Evolutionary conservation across 2,113 vertebrate species (phyloP).

Genomic region (Scortum barcoo): DNA sequence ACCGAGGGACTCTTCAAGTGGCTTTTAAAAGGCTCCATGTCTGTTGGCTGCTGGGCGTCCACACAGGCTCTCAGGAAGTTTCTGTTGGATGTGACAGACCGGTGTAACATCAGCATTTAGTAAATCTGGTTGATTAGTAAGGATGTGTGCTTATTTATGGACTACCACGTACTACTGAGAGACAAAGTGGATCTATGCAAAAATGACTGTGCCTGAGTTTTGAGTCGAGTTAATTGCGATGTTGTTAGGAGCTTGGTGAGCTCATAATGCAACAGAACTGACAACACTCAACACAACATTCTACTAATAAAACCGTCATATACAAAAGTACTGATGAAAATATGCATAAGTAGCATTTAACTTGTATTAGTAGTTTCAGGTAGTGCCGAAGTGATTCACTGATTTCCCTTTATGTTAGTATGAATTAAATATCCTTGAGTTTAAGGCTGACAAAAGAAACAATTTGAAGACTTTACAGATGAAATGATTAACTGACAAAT

Average conservation of each 20-base stretch:
- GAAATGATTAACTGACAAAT: neutral
- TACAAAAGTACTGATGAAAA: neutral
- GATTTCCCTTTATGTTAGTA: neutral
- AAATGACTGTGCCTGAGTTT: neutral
- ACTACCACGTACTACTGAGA: neutral
- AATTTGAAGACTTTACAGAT: neutral
- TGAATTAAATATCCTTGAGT: neutral
- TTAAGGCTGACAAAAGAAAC: neutral
- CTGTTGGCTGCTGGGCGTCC: constrained; percentile 80
- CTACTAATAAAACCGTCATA: neutral
- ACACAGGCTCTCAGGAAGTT: constrained; percentile 72
- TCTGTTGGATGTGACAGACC: constrained; percentile 76
- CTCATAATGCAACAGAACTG: neutral
- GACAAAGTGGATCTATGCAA: neutral
- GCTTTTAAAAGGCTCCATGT: constrained; percentile 74
- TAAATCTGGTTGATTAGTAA: constrained; percentile 6
- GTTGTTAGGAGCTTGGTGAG: neutral
- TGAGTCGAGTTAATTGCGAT: neutral
- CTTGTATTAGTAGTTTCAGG: neutral
- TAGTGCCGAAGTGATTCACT: neutral
- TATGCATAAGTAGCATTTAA: neutral
- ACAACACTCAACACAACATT: neutral
- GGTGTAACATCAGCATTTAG: constrained; percentile 23
- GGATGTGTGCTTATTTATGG: constrained; percentile 6
- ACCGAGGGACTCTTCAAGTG: constrained; percentile 62